Evolutionary conservation across 92 coral and sea anemone species (phyloP).

Genomic region (Phymanthus crucifer): DNA sequence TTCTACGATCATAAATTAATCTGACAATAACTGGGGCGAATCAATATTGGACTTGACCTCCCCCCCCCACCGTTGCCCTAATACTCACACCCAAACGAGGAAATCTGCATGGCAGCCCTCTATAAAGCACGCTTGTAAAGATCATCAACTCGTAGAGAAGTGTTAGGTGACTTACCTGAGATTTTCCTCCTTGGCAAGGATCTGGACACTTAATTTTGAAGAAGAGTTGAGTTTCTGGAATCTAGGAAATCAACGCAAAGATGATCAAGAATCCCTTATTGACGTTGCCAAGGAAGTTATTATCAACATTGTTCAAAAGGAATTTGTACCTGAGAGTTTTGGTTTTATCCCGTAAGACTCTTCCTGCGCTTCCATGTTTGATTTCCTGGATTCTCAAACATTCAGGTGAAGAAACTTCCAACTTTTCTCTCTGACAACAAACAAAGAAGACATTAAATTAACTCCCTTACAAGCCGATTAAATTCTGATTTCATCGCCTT

Average conservation of each 20-base stretch:
- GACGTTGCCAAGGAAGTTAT: neutral
- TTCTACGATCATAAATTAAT: too few relatives aligned
- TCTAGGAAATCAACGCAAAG: conserved; percentile 29
- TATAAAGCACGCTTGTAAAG: neutral
- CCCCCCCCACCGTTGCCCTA: too few relatives aligned
- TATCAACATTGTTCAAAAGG: neutral
- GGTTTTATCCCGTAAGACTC: conserved; percentile 61
- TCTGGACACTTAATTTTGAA: conserved; percentile 46
- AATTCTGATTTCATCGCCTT: too few relatives aligned
- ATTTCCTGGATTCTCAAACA: conserved; percentile 74
- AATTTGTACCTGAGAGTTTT: conserved; percentile 58
- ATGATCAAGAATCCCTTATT: too few relatives aligned
- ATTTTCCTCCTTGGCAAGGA: conserved; percentile 57
- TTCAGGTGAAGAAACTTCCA: conserved; percentile 59
- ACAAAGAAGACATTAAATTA: neutral
- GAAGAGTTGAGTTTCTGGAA: conserved; percentile 62
- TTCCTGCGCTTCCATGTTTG: conserved; percentile 42
- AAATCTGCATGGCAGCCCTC: neutral
- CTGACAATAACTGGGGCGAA: too few relatives aligned
- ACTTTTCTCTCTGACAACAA: conserved; percentile 18
- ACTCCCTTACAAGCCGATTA: too few relatives aligned
- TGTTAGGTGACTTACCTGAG: conserved; percentile 47
- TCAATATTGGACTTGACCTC: too few relatives aligned
- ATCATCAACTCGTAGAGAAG: too few relatives aligned
- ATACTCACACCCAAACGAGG: too few relatives aligned